Percentiles rank a stretch among this genome's conserved stretches.
Evolutionary conservation across 2,797 vertebrate genomes (phyloP).

Genomic region (Florisuga fusca): DNA sequence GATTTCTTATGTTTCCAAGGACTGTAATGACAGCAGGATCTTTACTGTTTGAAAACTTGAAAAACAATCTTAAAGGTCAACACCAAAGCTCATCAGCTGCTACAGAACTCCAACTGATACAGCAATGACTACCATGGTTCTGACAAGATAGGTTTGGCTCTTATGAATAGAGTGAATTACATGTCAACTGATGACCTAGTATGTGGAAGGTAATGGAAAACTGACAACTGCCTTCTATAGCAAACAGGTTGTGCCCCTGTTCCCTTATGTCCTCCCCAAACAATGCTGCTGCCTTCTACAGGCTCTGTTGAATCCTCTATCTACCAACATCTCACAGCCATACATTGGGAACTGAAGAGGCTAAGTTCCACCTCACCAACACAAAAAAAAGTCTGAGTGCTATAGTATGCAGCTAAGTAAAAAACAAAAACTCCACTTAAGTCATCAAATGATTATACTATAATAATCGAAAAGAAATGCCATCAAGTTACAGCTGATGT

Average conservation of each 20-base stretch:
- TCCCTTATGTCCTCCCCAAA: background rate
- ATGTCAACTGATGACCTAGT: background rate
- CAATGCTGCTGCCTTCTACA: background rate
- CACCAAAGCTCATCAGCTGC: background rate
- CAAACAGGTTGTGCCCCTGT: background rate
- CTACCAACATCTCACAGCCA: background rate
- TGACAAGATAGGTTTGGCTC: background rate
- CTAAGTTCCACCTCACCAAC: background rate
- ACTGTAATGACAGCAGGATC: background rate
- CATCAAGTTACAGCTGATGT: background rate
- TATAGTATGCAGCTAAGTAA: background rate
- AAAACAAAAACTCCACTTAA: background rate
- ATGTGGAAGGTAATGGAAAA: background rate
- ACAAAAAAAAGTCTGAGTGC: background rate
- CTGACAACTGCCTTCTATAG: background rate
- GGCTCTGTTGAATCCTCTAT: background rate
- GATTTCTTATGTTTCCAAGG: background rate
- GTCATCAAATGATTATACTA: background rate
- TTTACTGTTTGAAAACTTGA: background rate
- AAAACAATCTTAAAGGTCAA: slow-evolving; percentile 19
- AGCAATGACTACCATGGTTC: background rate
- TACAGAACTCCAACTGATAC: background rate
- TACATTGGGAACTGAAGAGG: background rate
- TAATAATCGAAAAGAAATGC: background rate
- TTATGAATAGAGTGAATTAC: background rate